Base-by-base conservation (phyloP, 1,140 invertebrate species). In the Euura saliciscinereae region DNA sequence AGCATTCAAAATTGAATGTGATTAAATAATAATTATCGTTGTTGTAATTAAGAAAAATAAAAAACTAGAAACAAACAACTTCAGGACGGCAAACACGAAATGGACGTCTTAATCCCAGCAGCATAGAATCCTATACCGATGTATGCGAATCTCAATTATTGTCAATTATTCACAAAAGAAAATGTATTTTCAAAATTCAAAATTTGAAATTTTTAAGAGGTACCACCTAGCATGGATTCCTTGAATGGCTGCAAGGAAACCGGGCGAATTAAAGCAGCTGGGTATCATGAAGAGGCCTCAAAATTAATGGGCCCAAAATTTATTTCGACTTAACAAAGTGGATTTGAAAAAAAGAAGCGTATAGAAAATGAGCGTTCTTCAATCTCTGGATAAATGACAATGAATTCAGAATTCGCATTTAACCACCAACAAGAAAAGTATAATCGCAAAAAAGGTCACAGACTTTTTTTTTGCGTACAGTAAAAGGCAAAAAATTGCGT, bases 171-270 rank as follows among this genome's bases (percentile, higher is more conserved):
- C 13, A 59, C 51, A n/a, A 8, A n/a, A 59, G 51, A 59, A n/a
- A 59, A 59, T 4, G 51, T 59, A 28, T 59, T 59, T 59, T 67
- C 28, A 28, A 11, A 8, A 67, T 67, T 67, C 66, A 67, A 70
- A 45, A 45, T 70, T 70, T 70, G 51, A 75, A 71, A 68, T 45
- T 71, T 59, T 11, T 71, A 79, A 59, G 51, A 59, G 51, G 83
- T 81, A 81, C 80, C 82, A 65, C 86, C 85, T 78, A 77, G 75
- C 81, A 76, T 79, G 82, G 85, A 79, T 86, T 87, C 81, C 81
- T 78, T 86, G 85, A 87, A 87, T 87, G 86, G 86, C 86, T 87
- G 86, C 86, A 87, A 82, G 82, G 81, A 87, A 87, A 82, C 85
- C 81, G 80, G 51, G 78, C 76, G 8, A 71, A 65, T 3, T 69